Percentiles rank a stretch among this genome's conserved stretches.
These are phyloP conservation scores for Microdon myrmicae DNA, from an alignment of 2,888 invertebrate genomes.

Conservation along the genomic window DNA sequence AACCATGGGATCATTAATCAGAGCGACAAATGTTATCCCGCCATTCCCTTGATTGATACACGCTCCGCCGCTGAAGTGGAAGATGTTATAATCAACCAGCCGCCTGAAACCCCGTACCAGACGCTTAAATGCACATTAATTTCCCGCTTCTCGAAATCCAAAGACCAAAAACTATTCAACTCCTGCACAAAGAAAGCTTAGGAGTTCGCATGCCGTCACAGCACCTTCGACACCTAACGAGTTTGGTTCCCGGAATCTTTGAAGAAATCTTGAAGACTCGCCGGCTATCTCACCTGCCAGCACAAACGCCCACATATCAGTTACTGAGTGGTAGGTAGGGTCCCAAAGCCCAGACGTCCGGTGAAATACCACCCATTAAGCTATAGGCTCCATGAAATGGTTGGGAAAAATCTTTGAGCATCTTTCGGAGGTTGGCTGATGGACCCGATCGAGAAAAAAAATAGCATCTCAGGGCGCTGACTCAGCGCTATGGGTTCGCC, in stretches of 20 bases:
- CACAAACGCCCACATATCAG: too few species aligned
- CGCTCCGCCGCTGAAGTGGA: conserved; percentile 5
- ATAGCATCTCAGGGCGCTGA: too few species aligned
- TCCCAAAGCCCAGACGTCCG: too few species aligned
- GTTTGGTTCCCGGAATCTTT: conserved; percentile 6
- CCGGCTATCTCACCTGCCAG: too few species aligned
- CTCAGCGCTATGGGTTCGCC: too few species aligned
- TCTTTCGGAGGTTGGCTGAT: too few species aligned
- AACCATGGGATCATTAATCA: background rate
- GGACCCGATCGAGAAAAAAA: too few species aligned
- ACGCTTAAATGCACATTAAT: conserved; percentile 13
- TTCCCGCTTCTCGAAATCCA: conserved; percentile 13
- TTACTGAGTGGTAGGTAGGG: too few species aligned
- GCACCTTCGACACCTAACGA: conserved; percentile 16
- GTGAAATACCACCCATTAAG: too few species aligned
- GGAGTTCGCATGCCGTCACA: conserved; percentile 22
- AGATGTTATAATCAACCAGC: conserved; percentile 4
- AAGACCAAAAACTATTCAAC: conserved; percentile 13
- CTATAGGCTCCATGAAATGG: too few species aligned
- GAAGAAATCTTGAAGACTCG: conserved; percentile 11
- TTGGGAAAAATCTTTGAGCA: too few species aligned
- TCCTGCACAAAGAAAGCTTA: conserved; percentile 6
- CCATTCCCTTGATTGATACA: conserved; percentile 4
- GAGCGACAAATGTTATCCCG: background rate
- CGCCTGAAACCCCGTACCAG: conserved; percentile 1